These are phyloP conservation scores for Heterochromis multidens DNA, from an alignment of 2,113 vertebrate species.

Conservation along the genomic window DNA sequence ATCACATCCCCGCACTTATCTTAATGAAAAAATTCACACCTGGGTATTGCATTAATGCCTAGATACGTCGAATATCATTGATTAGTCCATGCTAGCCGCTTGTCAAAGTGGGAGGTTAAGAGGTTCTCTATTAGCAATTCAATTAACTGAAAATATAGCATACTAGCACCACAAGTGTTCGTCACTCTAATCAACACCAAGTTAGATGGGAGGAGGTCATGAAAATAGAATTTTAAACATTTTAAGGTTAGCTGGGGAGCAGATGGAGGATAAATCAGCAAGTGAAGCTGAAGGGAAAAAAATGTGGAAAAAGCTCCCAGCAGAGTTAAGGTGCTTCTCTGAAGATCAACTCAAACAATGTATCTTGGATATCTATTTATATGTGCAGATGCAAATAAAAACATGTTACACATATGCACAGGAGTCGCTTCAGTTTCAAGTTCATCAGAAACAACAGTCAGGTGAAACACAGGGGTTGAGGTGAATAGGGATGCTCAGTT, in stretches of 20 bases:
- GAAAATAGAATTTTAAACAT: not conserved
- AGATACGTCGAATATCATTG: not conserved
- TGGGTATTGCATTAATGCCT: not conserved
- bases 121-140: slow-evolving; percentile 7
- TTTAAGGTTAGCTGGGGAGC: not conserved
- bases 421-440: not conserved
- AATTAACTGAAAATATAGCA: not conserved
- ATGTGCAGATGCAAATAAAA: not conserved
- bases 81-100: not conserved
- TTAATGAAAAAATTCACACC: slow-evolving; percentile 25
- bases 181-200: not conserved
- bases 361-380: not conserved
- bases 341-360: not conserved
- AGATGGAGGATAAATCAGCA: not conserved
- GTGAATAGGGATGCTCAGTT: not conserved
- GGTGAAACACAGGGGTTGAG: not conserved
- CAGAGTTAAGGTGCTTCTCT: not conserved
- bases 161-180: not conserved
- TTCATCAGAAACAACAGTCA: not conserved
- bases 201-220: not conserved
- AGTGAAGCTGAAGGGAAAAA: not conserved
- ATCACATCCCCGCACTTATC: slow-evolving; percentile 14
- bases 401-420: not conserved
- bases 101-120: not conserved
- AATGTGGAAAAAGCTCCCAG: not conserved